Evolutionary conservation across 2,113 vertebrate species (phyloP).

Genomic region (Xenopus laevis): DNA sequence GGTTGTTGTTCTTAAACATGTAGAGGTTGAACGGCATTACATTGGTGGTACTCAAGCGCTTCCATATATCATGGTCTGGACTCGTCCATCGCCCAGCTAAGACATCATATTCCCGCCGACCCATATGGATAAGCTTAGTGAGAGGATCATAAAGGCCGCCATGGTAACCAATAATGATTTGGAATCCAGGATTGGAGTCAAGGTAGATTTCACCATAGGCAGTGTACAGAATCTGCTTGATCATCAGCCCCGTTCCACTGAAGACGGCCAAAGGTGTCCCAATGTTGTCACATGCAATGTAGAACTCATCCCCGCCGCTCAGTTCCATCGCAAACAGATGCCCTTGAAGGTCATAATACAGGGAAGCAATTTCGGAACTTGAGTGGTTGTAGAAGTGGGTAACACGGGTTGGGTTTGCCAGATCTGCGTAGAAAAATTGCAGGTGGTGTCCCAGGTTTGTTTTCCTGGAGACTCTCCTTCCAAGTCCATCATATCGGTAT

Average conservation of each 20-base stretch:
- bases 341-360: conserved; percentile 96
- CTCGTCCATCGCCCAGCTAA: conserved; percentile 94
- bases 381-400: conserved; percentile 98
- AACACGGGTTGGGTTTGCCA: conserved; percentile 88
- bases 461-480: conserved; percentile 88
- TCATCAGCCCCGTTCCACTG: conserved; percentile 91
- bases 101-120: conserved; percentile 89
- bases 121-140: conserved; percentile 92
- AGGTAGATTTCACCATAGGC: conserved; percentile 96
- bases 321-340: conserved; percentile 97
- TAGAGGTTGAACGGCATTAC: conserved; percentile 96
- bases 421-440: conserved; percentile 96
- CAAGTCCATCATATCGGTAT: conserved; percentile 91
- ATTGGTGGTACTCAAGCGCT: conserved; percentile 81
- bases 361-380: conserved; percentile 92
- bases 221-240: conserved; percentile 92
- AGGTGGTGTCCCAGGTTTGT: conserved; percentile 82
- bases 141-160: conserved; percentile 94
- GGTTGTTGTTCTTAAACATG: conserved; percentile 99
- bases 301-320: conserved; percentile 93
- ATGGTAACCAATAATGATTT: conserved; percentile 89
- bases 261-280: conserved; percentile 95
- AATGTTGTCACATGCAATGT: conserved; percentile 93
- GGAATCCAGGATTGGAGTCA: conserved; percentile 92
- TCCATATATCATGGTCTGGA: conserved; percentile 89